These are phyloP conservation scores for Astropecten irregularis DNA, from an alignment of 53 echinoderm and acorn worm species.

Conservation along the genomic window DNA sequence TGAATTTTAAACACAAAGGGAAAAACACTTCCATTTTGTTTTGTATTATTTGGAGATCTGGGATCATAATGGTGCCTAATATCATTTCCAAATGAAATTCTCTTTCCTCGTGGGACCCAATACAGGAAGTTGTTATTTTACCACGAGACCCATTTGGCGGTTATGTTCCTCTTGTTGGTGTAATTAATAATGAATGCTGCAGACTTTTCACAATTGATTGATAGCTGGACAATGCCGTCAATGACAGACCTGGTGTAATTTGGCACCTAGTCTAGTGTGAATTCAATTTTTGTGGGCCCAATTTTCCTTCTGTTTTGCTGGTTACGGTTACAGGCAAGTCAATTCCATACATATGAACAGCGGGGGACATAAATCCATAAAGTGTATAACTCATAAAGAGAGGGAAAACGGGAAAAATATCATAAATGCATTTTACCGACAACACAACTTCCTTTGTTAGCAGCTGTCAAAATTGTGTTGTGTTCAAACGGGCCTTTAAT, in stretches of 20 bases:
- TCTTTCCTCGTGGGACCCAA: conserved; percentile 1
- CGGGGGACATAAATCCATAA: no score
- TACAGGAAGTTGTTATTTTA: conserved; percentile 51
- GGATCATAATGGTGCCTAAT: conserved; percentile 12
- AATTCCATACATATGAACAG: no score
- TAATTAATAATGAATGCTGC: conserved; percentile 39
- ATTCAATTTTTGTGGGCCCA: background rate
- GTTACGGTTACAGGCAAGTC: no score
- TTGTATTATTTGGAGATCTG: conserved; percentile 33
- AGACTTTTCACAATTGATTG: conserved; percentile 27
- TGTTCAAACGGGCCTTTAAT: no score
- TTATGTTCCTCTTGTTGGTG: conserved; percentile 1
- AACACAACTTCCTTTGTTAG: no score
- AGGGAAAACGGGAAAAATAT: no score
- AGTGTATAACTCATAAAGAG: no score
- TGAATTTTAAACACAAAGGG: no score
- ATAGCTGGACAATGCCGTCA: background rate
- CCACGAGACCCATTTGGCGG: background rate
- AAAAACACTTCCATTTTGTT: no score
- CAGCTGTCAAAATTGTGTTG: no score
- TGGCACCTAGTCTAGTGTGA: background rate
- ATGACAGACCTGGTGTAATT: background rate
- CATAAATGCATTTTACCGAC: no score
- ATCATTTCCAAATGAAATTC: background rate
- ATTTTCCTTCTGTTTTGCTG: background rate